Evolutionary conservation across 2,888 invertebrate genomes (phyloP), one percentile per base, ranked within the genome.

Genomic region (Phalera bucephala): DNA sequence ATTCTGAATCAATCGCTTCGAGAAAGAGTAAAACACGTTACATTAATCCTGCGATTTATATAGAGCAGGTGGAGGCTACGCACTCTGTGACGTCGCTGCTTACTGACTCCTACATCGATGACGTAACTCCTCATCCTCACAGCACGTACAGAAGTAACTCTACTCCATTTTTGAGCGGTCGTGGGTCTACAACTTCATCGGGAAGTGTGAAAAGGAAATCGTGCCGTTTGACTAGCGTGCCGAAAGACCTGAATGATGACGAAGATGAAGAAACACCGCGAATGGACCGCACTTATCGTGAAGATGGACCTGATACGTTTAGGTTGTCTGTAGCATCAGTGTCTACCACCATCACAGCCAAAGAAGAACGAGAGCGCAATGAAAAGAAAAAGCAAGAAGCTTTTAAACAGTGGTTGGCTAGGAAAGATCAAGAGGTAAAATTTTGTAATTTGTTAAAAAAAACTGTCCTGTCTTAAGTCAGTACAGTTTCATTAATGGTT

Each of bases 11-110:
- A 0, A 35, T 70, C 12, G 76, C 60, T 0, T 86, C 87, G 1
- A 68, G 72, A 29, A 80, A 82, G 34, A 85, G 83, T 59, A 87
- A 78, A 57, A 83, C 85, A 2, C 88, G 91, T 40, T 91, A 91
- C 56, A 90, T 93, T 33, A 92, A 93, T 64, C 90, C 92, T 0
- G 92, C 93, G 3, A 92, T 92, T 46, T 92, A 88, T 45, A 85
- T 92, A 1, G 93, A 92, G 62, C 80, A 85, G 0, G 72, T 90
- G 0, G 80, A 86, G 39, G 55, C 80, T 0, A 74, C 84, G 21
- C 87, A 74, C 35, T 88, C 89, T 0, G 84, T 78, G 43, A 83
- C 82, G 33, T 87, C 86, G 34, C 59, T 88, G 31, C 80, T 74
- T 21, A 71, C 80, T 0, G 83, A 80, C 9, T 70, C 80, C 0